phyloP scores from a whole-genome alignment of 1,140 invertebrate genomes.

The Notospermus geniculatus region DNA sequence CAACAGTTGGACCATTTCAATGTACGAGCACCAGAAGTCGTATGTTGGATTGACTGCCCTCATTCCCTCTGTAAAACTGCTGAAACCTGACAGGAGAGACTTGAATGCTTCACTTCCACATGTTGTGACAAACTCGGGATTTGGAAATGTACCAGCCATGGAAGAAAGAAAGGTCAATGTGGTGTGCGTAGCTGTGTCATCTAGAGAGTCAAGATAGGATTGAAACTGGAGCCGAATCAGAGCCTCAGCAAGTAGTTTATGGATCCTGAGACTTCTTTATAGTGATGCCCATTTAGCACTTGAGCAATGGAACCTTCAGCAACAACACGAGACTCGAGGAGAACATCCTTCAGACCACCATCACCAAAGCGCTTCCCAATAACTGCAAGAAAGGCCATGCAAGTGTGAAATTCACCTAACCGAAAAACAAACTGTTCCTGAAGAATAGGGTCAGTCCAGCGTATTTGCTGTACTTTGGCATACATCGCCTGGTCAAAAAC shows the following conservation, averaged over 20 bases:
- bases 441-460: not conserved
- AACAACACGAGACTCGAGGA: conserved; percentile 8
- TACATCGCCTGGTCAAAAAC: conserved; percentile 2
- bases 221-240: no score
- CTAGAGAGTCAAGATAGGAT: no score
- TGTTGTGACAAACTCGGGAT: no score
- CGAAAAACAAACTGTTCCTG: not conserved
- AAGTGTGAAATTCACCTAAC: conserved; percentile 11
- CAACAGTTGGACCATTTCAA: conserved; percentile 14
- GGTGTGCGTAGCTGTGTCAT: no score
- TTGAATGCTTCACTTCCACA: no score
- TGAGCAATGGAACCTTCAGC: conserved; percentile 13
- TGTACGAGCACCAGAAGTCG: conserved; percentile 12
- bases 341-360: conserved; percentile 11
- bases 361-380: conserved; percentile 13
- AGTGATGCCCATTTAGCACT: conserved; percentile 12
- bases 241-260: conserved; percentile 12
- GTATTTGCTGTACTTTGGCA: conserved; percentile 5
- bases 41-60: conserved; percentile 3
- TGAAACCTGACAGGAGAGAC: no score
- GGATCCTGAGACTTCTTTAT: conserved; percentile 10
- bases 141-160: no score
- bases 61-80: no score
- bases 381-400: conserved; percentile 11
- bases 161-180: no score